Conservation (phyloP, 2,113 vertebrate genomes). For the Heptranchias perlo region DNA sequence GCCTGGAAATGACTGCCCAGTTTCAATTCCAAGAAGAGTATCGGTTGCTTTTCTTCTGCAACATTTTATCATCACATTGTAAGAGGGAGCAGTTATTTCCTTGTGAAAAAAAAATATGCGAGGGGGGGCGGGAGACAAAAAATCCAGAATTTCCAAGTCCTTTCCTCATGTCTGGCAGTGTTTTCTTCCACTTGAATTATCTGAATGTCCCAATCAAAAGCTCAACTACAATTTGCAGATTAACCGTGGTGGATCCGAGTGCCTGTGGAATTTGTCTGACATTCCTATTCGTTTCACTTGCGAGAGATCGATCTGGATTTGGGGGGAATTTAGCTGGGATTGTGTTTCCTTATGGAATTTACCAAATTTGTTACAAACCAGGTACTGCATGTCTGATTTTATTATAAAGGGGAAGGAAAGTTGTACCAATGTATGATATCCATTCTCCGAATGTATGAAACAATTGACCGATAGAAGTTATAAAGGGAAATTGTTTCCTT, state of each 20-base stretch:
- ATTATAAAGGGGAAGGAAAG: not conserved
- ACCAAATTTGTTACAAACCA: not conserved
- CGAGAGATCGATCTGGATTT: not conserved
- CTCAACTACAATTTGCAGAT: not conserved
- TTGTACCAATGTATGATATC: not conserved
- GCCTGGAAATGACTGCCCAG: too few relatives aligned
- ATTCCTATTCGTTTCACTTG: too few relatives aligned
- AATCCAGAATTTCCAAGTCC: not conserved
- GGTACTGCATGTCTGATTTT: not conserved
- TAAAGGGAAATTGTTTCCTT: not conserved
- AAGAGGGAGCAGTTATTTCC: not conserved
- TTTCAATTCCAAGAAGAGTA: not conserved
- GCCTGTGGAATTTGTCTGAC: not conserved
- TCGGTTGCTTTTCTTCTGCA: not conserved
- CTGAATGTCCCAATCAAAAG: not conserved
- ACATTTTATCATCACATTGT: not conserved
- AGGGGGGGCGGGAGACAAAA: not conserved
- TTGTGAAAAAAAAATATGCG: not conserved
- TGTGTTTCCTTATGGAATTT: not conserved
- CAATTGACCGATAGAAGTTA: too few relatives aligned
- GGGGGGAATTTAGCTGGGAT: not conserved
- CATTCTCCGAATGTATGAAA: not conserved
- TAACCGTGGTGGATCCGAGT: not conserved
- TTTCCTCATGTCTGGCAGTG: not conserved
- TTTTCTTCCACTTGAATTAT: not conserved